Evolutionary conservation across 2,888 invertebrate genomes (phyloP).

Genomic region (Mythimna impura): DNA sequence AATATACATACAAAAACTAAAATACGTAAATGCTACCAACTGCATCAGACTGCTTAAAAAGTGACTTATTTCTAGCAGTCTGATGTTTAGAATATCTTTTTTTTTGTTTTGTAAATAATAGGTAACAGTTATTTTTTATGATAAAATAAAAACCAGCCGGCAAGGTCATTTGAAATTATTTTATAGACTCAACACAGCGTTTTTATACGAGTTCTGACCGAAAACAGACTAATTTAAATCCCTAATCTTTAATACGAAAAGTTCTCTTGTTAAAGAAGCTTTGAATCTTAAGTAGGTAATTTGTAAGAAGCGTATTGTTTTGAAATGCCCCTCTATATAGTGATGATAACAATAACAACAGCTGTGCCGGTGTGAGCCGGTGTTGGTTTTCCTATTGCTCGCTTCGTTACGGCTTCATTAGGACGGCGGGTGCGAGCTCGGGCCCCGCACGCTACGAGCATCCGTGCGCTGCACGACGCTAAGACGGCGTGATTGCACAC

Average conservation of each 20-base stretch:
- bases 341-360: constrained; percentile 82
- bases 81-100: too few species aligned
- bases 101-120: too few species aligned
- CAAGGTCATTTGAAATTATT: not conserved
- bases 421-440: constrained; percentile 70
- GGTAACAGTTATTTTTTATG: not conserved
- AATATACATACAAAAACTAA: too few species aligned
- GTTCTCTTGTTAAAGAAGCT: constrained; percentile 54
- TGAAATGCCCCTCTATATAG: constrained; percentile 73
- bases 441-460: constrained; percentile 48
- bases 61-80: too few species aligned
- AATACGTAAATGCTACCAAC: too few species aligned
- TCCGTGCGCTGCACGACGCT: constrained; percentile 37
- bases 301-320: constrained; percentile 72
- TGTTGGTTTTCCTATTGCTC: constrained; percentile 82
- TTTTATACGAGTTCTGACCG: constrained; percentile 10
- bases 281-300: constrained; percentile 67
- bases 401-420: constrained; percentile 87
- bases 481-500: constrained; percentile 58
- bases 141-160: not conserved
- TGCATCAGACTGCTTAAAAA: too few species aligned
- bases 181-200: not conserved
- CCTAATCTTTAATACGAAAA: constrained; percentile 44
- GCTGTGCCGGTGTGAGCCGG: constrained; percentile 76
- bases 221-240: constrained; percentile 21